A percentile compares a stretch with the other conserved stretches of the same genome.
phyloP scores from a whole-genome alignment of 2,888 invertebrate genomes.

The Argyresthia albistria region DNA sequence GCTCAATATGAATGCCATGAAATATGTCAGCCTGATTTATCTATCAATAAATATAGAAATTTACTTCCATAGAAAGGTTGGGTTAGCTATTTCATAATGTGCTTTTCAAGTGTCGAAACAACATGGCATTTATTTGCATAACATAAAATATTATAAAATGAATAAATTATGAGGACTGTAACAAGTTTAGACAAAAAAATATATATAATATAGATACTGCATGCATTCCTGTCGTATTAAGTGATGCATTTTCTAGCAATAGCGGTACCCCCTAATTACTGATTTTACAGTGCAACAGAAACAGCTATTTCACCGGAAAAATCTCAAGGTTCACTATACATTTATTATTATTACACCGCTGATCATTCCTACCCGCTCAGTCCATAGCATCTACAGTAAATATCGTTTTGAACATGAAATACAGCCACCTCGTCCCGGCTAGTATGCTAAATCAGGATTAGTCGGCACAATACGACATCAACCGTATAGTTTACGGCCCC shows the following conservation, averaged over 20 bases:
- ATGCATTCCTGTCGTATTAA: no score
- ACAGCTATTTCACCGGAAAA: no score
- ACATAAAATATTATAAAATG: no score
- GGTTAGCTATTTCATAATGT: no score
- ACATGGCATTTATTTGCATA: no score
- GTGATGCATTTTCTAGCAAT: no score
- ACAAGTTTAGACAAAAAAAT: no score
- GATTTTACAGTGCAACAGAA: no score
- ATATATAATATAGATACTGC: no score
- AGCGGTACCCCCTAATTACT: no score
- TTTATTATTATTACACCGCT: background rate
- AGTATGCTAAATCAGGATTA: constrained; percentile 68
- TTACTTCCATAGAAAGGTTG: background rate
- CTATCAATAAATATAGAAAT: background rate
- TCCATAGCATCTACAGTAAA: constrained; percentile 23
- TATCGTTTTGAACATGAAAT: constrained; percentile 42
- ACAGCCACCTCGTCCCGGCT: constrained; percentile 36
- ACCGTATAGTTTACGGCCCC: constrained; percentile 51
- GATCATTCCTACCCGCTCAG: constrained; percentile 13
- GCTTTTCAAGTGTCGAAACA: no score
- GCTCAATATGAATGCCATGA: background rate
- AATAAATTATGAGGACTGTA: no score
- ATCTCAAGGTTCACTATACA: background rate
- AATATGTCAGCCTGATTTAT: background rate
- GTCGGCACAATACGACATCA: constrained; percentile 46